Conservation (phyloP, 1,140 invertebrate species). For the Drosophila ironensis region DNA sequence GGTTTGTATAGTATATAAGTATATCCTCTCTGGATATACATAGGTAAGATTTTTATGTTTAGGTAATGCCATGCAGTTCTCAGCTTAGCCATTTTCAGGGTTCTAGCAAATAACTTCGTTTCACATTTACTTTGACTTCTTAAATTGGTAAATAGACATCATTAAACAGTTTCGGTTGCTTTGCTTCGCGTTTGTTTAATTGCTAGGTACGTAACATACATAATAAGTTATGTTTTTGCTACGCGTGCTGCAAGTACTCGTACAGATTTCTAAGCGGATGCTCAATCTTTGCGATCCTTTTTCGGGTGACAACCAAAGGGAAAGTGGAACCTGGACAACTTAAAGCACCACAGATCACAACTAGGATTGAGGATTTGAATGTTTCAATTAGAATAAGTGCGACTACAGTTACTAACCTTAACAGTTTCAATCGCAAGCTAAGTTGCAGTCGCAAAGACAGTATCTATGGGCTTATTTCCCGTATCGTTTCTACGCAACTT, state of each 20-base stretch:
- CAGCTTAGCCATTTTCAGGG: slow-evolving; percentile 1
- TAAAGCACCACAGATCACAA: neutral
- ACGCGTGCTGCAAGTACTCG: slow-evolving; percentile 45
- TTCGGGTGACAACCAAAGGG: slow-evolving; percentile 23
- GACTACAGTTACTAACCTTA: slow-evolving; percentile 63
- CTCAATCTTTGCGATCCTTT: too few relatives aligned
- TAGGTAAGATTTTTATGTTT: slow-evolving; percentile 21
- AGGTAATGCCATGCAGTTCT: slow-evolving; percentile 5
- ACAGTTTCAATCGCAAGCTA: slow-evolving; percentile 50
- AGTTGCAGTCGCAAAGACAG: too few relatives aligned
- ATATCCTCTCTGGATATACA: too few relatives aligned
- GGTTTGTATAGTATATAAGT: too few relatives aligned
- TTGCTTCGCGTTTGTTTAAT: slow-evolving; percentile 25
- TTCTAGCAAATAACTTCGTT: neutral
- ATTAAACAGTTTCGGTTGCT: slow-evolving; percentile 32
- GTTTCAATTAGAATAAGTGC: slow-evolving; percentile 14
- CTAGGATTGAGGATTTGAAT: slow-evolving; percentile 19
- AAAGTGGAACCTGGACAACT: neutral
- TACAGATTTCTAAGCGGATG: neutral
- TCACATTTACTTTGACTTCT: neutral
- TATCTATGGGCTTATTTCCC: too few relatives aligned
- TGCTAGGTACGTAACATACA: slow-evolving; percentile 60
- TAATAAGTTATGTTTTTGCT: slow-evolving; percentile 31
- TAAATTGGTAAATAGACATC: slow-evolving; percentile 25
- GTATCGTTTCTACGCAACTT: too few relatives aligned